Evolutionary conservation across 2,888 invertebrate genomes (phyloP).

Genomic region (Lithosia quadra): DNA sequence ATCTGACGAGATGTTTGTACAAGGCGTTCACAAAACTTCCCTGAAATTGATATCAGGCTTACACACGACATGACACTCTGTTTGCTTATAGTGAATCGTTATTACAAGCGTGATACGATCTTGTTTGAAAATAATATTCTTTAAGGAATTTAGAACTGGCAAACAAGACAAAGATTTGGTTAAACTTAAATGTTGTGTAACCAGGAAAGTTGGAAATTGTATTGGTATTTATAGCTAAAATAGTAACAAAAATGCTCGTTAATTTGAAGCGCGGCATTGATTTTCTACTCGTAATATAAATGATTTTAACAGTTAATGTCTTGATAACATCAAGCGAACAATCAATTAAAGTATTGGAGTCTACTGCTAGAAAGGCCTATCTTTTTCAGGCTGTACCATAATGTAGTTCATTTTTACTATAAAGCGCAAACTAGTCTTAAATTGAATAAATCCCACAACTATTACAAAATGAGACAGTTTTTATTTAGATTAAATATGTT

Average conservation of each 20-base stretch:
- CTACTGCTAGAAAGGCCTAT: background rate
- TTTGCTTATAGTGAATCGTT: constrained; percentile 68
- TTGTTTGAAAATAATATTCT: constrained; percentile 43
- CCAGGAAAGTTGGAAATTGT: background rate
- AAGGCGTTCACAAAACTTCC: constrained; percentile 66
- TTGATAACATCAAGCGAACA: background rate
- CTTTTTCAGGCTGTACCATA: background rate
- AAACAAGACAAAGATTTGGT: no score
- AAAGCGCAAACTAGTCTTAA: no score
- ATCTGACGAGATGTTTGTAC: constrained; percentile 40
- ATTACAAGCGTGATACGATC: constrained; percentile 62
- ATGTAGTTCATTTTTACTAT: no score
- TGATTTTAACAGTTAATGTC: background rate
- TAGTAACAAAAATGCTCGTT: no score
- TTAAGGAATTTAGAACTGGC: constrained; percentile 18
- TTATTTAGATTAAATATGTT: no score
- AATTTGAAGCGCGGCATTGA: background rate
- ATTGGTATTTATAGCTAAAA: no score
- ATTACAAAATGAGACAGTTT: no score
- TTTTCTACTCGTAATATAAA: background rate
- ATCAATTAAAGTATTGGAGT: background rate
- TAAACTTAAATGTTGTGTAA: background rate
- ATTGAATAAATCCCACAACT: no score
- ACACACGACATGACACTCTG: constrained; percentile 66
- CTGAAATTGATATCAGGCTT: constrained; percentile 79